Conservation (phyloP, 1,140 invertebrate species). For the Pachyrhynchus sulphureomaculatus region DNA sequence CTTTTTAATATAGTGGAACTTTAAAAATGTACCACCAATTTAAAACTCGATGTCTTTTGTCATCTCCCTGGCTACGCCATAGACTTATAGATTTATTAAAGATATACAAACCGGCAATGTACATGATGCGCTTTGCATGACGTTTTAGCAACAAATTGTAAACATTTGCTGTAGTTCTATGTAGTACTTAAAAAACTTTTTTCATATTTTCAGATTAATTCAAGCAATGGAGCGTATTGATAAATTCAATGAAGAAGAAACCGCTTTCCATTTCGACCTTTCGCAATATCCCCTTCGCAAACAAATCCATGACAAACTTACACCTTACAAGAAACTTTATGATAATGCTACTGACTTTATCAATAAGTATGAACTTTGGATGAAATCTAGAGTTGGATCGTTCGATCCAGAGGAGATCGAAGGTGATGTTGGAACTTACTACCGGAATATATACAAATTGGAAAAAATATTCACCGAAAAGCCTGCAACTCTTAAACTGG, state of each 20-base stretch:
- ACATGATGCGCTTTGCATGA: too few relatives aligned
- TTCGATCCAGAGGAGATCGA: constrained; percentile 90
- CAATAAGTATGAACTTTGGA: constrained; percentile 80
- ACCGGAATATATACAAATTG: constrained; percentile 81
- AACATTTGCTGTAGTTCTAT: too few relatives aligned
- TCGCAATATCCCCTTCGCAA: constrained; percentile 87
- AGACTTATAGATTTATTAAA: too few relatives aligned
- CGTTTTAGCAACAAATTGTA: too few relatives aligned
- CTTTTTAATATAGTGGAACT: too few relatives aligned
- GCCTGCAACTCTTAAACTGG: constrained; percentile 65
- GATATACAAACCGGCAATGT: too few relatives aligned
- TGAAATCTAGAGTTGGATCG: constrained; percentile 78
- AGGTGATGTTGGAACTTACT: constrained; percentile 75
- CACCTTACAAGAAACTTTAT: constrained; percentile 87
- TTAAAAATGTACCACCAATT: too few relatives aligned
- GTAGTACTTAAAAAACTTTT: too few relatives aligned
- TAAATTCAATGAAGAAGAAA: constrained; percentile 90
- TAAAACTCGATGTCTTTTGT: too few relatives aligned
- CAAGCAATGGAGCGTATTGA: constrained; percentile 80
- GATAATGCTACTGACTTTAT: constrained; percentile 86
- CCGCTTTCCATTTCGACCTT: constrained; percentile 84
- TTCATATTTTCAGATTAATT: constrained; percentile 52
- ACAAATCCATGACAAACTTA: constrained; percentile 69
- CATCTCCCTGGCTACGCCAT: too few relatives aligned
- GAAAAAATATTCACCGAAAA: constrained; percentile 81